Evolutionary conservation across 1,140 invertebrate genomes (phyloP), one percentile per base, ranked within the genome.

Genomic region (Drosophila parabipectinata): DNA sequence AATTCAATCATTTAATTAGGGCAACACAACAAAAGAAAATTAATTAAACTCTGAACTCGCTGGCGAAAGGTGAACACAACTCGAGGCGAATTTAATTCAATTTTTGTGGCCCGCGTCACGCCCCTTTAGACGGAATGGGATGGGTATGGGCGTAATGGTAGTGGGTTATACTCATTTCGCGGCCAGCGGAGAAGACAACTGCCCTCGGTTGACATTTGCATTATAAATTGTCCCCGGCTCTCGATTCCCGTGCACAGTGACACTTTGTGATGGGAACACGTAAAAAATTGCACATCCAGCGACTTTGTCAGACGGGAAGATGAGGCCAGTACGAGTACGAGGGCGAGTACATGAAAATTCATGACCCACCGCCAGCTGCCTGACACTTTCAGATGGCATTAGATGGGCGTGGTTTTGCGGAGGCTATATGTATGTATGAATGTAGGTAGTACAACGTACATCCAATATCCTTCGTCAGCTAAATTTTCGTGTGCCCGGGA

Each of bases 1-100:
- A 76, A 85, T 85, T 85, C 82, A 85, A 85, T 85, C 82, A 85
- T 85, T 85, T 87, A 85, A 85, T 85, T 85, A 85, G 78, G 64
- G 82, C 78, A 61, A 59, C 69, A 84, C 72, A 82, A 85, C 82
- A 87, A 85, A 85, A 82, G 82, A 82, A 85, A 87, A 78, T 85
- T 85, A 85, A 85, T 85, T 85, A 87, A 78, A 85, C 82, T 82
- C 76, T 81, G 83, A 87, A 82, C 81, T 80, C 59, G 62, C 6
- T 10, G 45, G 55, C 39, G 39, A 41, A 41, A 60, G 77, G 39
- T 71, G 73, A 85, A 82, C 55, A 80, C 74, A 14, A 44, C 41
- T 44, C 15, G 45, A 67, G 50, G 69, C 26, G 71, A 80, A 87
- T 85, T 85, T 87, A 87, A 85, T 85, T 85, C 82, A 85, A 87